These are phyloP conservation scores for Epizoanthus rinbou DNA, from an alignment of 92 coral and sea anemone genomes.

Conservation along the genomic window DNA sequence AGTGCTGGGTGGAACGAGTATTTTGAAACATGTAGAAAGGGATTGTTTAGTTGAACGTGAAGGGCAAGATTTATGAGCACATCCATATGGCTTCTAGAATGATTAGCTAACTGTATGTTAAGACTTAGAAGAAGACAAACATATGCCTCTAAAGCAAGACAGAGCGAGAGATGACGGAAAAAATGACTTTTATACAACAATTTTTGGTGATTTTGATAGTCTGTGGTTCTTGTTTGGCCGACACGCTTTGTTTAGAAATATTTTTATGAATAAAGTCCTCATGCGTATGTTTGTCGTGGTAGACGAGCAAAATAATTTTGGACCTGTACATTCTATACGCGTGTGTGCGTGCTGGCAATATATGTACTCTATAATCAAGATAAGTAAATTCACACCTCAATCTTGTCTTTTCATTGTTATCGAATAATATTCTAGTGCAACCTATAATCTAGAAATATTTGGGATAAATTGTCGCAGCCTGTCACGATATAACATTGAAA, in stretches of 20 bases:
- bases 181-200: background rate
- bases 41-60: background rate
- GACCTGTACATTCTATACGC: background rate
- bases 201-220: too few species aligned
- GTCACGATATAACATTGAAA: background rate
- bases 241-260: too few species aligned
- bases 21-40: background rate
- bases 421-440: conserved; percentile 19
- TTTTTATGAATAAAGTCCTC: too few species aligned
- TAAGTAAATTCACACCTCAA: conserved; percentile 39
- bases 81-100: background rate
- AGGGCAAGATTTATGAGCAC: background rate
- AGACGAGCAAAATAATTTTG: too few species aligned
- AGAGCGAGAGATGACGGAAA: background rate
- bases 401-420: conserved; percentile 30
- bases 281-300: too few species aligned
- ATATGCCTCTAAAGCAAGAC: background rate
- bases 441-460: conserved; percentile 25
- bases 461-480: background rate
- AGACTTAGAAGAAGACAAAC: background rate
- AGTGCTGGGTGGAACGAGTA: background rate
- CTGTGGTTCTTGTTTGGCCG: too few species aligned
- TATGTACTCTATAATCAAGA: conserved; percentile 33
- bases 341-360: background rate
- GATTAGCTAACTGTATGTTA: background rate